Evolutionary conservation across 2,888 invertebrate genomes (phyloP), one percentile per base, ranked within the genome.

Genomic region (Digitonthophagus gazella): DNA sequence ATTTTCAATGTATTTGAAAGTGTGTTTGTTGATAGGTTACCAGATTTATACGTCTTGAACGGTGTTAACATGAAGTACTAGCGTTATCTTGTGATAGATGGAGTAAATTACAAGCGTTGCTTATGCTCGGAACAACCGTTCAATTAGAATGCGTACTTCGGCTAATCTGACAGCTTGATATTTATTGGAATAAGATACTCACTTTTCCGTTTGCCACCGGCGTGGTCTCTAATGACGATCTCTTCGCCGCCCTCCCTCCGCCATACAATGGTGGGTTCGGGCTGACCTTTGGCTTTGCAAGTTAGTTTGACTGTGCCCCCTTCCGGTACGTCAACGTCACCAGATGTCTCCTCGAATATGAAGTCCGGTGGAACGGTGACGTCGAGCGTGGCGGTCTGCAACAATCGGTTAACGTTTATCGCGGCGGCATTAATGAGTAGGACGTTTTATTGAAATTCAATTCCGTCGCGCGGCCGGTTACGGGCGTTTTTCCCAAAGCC

Each of bases 311-410:
- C 89, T 0, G 87, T 88, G 54, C 92, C 92, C 67, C 95, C 95
- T 85, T 96, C 96, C 19, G 91, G 90, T 22, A 95, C 92, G 87
- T 93, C 92, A 11, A 95, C 87, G 80, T 96, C 96, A 0, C 95
- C 91, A n/a, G 94, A 94, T 19, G 94, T 95, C 79, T 93, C 93
- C 78, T 93, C 93, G 15, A 89, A 80, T 72, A 95, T 88, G 78
- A 97, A 95, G 82, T 96, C 94, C n/a, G 97, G 96, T 28, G 96
- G 95, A 74, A 96, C 90, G 19, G 94, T 93, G 66, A 96, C 94
- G 74, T 94, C 91, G 75, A 96, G 85, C 81, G 88, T 89, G 22
- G 93, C 95, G 84, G 93, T 91, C 95, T 95, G 84, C 6, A 83
- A 84, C 69, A 76, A 69, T 61, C n/a, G 20, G 19, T 44, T 8